Base-by-base conservation (phyloP, 2,797 vertebrate species). In the Periophthalmus magnuspinnatus region DNA sequence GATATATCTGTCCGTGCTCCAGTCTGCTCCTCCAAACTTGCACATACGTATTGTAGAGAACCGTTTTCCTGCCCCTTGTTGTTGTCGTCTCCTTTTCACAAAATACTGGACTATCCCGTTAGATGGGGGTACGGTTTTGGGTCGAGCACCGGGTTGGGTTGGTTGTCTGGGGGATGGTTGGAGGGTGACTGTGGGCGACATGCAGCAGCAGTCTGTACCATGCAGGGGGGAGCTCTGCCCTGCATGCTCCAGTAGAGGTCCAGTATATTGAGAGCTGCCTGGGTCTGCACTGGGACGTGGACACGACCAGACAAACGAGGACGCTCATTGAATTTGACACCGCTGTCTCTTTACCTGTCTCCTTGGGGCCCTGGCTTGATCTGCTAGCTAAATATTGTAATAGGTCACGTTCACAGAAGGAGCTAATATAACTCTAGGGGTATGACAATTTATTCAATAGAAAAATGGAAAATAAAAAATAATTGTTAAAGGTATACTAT, bases 241-340 rank as follows among this genome's bases (percentile, higher is more conserved):
- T 92, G 91, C 92, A 94, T 94, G 93, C 92, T 60, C 33, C 32
- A 22, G 8, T 19, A 45, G 14, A 83, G 88, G 90, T 84, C 91
- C 91, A 93, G 93, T 94, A 94, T 94, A 94, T 94, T 94, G 93
- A 94, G 93, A 94, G 93, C 93, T 75, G 71, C 55, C 14, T 72
- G 62, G 74, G 80, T 74, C 67, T 68, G 41, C 34, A 71, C 74
- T 50, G 17, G 64, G 65, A 75, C 70, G 2, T 28, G 28, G 28
- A 28, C 28, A 28, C 28, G 28, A 28, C 28, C 28, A 80, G 81
- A 76, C 82, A 88, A 87, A 72, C 74, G 67, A 56, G 75, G 85
- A 88, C 67, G 82, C 75, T 91, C 74, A 89, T 81, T 89, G 87
- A 86, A 81, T 90, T 87, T 90, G 89, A 90, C 87, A 89, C 78